Percentiles rank a stretch among this genome's conserved stretches.
Evolutionary conservation across 2,888 invertebrate genomes (phyloP).

Genomic region (Octodonta nipae): DNA sequence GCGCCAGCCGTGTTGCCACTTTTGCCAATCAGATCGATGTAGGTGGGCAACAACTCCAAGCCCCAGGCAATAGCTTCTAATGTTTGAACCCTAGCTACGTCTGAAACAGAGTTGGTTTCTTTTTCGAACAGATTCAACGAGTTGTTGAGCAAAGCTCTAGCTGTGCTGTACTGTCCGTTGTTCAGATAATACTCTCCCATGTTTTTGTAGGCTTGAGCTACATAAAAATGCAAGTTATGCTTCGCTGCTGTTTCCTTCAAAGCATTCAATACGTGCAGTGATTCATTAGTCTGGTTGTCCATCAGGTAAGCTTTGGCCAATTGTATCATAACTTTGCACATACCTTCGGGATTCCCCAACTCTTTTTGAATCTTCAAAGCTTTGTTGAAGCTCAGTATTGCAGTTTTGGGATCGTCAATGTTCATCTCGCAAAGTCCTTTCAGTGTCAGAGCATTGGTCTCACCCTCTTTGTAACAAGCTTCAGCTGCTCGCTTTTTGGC

Average conservation of each 20-base stretch:
- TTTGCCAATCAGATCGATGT: constrained; percentile 18
- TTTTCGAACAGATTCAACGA: constrained; percentile 26
- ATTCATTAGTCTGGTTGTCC: constrained; percentile 10
- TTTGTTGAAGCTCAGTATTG: constrained; percentile 39
- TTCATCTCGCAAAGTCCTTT: constrained; percentile 41
- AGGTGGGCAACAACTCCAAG: constrained; percentile 24
- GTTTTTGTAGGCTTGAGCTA: constrained; percentile 27
- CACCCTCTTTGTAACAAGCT: constrained; percentile 36
- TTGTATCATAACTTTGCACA: constrained; percentile 42
- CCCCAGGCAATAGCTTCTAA: constrained; percentile 29
- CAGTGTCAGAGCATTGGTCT: constrained; percentile 41
- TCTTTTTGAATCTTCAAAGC: constrained; percentile 36
- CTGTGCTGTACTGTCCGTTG: constrained; percentile 21
- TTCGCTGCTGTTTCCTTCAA: constrained; percentile 12
- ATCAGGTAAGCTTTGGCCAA: constrained; percentile 41
- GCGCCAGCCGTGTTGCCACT: constrained; percentile 8
- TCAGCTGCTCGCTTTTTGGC: constrained; percentile 43
- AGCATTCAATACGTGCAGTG: constrained; percentile 19
- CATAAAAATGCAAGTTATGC: constrained; percentile 22
- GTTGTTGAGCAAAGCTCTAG: constrained; percentile 25
- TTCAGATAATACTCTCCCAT: constrained; percentile 30
- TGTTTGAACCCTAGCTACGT: constrained; percentile 25
- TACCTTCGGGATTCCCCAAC: constrained; percentile 33
- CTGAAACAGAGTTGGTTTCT: constrained; percentile 5
- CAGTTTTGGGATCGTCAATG: constrained; percentile 38